Evolutionary conservation across 2,113 vertebrate species (phyloP).

Genomic region (Ceuthmochares aereus): DNA sequence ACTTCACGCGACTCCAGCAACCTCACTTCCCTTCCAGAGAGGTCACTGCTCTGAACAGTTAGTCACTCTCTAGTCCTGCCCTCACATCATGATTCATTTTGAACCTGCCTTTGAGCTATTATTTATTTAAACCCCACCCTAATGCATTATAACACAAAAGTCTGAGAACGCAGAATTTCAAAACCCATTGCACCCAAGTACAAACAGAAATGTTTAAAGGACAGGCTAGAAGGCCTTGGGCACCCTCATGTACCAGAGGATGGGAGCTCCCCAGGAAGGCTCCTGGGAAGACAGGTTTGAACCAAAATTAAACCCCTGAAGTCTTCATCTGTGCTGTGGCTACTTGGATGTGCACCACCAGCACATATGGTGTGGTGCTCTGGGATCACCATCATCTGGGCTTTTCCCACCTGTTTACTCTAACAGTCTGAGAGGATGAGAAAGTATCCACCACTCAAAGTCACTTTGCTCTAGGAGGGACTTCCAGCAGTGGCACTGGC

Average conservation of each 20-base stretch:
- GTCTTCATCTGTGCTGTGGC: background rate
- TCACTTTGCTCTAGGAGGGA: background rate
- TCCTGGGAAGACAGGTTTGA: background rate
- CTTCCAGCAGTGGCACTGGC: accelerated
- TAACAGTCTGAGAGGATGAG: background rate
- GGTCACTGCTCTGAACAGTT: slow-evolving; percentile 13
- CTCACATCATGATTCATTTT: slow-evolving; percentile 42
- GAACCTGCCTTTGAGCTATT: slow-evolving; percentile 63
- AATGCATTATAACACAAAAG: slow-evolving; percentile 38
- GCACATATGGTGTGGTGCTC: accelerated
- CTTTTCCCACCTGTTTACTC: accelerated
- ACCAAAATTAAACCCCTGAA: background rate
- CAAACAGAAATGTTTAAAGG: background rate
- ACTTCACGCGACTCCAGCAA: background rate
- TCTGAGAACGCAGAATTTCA: slow-evolving; percentile 55
- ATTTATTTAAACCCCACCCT: slow-evolving; percentile 66
- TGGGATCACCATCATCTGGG: background rate
- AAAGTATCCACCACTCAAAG: background rate
- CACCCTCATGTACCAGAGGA: accelerated
- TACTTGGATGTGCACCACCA: background rate
- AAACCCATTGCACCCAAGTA: background rate
- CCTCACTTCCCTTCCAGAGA: background rate
- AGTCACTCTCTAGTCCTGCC: slow-evolving; percentile 45
- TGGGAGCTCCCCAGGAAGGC: background rate
- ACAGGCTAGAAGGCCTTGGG: background rate